Base-by-base conservation (phyloP, 2,113 vertebrate species). In the Oreotragus oreotragus region DNA sequence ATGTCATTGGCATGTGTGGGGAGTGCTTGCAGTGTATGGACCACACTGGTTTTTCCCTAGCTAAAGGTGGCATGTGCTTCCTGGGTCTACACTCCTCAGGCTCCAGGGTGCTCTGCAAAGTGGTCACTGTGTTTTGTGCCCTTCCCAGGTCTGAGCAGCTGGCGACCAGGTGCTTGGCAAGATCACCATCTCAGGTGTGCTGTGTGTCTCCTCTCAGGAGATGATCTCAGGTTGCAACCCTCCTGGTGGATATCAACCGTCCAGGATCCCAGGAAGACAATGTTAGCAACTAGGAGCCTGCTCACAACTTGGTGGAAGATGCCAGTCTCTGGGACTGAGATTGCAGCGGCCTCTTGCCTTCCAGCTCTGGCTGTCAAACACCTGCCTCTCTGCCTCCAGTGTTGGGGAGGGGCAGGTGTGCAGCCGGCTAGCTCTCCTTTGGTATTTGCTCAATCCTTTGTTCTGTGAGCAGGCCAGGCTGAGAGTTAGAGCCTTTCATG, bases 211-310 rank as follows among this genome's bases (percentile, higher is more conserved):
- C 64, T 70, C 64, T 70, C n/a, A 70, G 64, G 64, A 66, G 17
- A 10, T 11, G 17, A 36, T 36, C 33, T 66, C 62, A 36, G 8
- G 17, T 17, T 70, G n/a, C 0, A 0, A 23, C 64, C n/a, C n/a
- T 70, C 64, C 64, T 70, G 64, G 17, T 36, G n/a, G 64, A 36
- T 21, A 19, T 36, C n/a, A 70, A 70, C 17, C 0, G 0, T 36
- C 19, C n/a, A 23, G 64, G 64, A 21, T 70, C n/a, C 64, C 64
- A 36, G 17, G 17, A 70, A 70, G 64, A 70, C 9, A 5, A 36
- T 17, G n/a, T 21, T 36, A 70, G 64, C 17, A 36, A 11, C 64
- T 21, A 1, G 64, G 0, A 70, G 9, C n/a, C 64, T 70, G 17
- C 17, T 70, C 17, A 70, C 64, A 70, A 5, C 4, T 21, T 70